Base-by-base conservation (phyloP, 2,797 vertebrate genomes). In the Crenuchus spilurus region DNA sequence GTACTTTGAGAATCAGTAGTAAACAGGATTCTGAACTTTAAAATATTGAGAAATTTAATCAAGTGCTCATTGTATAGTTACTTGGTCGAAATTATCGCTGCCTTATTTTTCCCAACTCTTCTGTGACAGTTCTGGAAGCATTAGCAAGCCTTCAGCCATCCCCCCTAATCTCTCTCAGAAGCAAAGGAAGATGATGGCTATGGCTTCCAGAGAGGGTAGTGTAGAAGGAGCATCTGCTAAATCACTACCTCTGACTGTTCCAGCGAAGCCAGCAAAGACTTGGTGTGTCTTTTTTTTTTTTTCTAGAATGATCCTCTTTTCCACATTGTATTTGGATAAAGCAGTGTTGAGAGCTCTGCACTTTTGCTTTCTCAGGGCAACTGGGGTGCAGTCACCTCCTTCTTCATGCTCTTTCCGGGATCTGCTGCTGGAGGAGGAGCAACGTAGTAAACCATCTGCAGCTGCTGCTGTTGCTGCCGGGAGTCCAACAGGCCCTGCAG, bases 131-230 rank as follows among this genome's bases (percentile, higher is more conserved):
- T 80, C 80, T 65, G 74, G 72, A 42, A 70, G 82, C 76, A 79
- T 63, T 80, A 81, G 75, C 78, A 98, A 94, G 86, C 82, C 90
- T 67, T 77, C 82, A 58, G 84, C 90, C 69, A 87, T 89, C 89
- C 91, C 94, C 49, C 85, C 88, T 75, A 99, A 95, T 80, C 91
- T 98, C 82, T 98, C 97, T 85, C 98, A 99, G 91, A 98, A 97
- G 87, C 97, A 98, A 89, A 94, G 96, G 84, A 99, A 97, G 89
- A 94, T 98, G 93, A 93, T 98, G 82, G 94, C 96, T 60, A 83
- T 96, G 93, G 93, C 94, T 75, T 92, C 81, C 77, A 98, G 94
- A 88, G 97, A 98, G 74, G 88, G 87, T 52, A 90, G 78, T 78
- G 63, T 41, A 3, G 96, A 97, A 76, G 85, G 83, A 46, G 37